Percentiles rank a stretch among this genome's conserved stretches.
Evolutionary conservation across 2,797 vertebrate genomes (phyloP).

Genomic region (Sebastes flavidus): DNA sequence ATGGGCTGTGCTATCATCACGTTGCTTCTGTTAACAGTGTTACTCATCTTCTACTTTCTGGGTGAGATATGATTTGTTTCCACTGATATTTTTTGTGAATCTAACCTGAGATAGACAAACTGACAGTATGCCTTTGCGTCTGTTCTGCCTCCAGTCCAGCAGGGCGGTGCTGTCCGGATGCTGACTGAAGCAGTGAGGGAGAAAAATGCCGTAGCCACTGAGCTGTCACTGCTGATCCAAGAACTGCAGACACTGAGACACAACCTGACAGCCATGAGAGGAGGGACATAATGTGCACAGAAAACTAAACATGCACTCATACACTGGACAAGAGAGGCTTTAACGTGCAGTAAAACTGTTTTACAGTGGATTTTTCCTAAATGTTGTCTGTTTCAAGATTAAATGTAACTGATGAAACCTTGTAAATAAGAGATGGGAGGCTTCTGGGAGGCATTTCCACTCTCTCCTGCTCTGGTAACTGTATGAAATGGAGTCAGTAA

Average conservation of each 20-base stretch:
- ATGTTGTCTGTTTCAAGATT: neutral
- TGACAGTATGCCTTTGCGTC: neutral
- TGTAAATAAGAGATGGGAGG: too few relatives aligned
- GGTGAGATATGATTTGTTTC: conserved; percentile 58
- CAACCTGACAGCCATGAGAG: conserved; percentile 71
- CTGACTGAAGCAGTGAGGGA: conserved; percentile 78
- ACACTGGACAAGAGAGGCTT: neutral
- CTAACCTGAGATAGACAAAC: neutral
- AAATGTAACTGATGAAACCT: neutral
- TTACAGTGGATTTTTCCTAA: neutral
- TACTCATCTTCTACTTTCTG: conserved; percentile 83
- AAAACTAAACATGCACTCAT: neutral
- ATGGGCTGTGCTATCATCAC: conserved; percentile 80
- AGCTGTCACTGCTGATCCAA: conserved; percentile 81
- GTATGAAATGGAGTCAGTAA: neutral
- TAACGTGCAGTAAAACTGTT: conserved; percentile 1
- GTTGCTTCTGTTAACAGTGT: conserved; percentile 84
- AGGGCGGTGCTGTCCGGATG: conserved; percentile 82
- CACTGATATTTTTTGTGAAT: neutral
- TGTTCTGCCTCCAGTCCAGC: conserved; percentile 83
- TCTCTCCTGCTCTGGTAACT: neutral
- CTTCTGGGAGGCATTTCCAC: neutral
- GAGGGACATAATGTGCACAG: conserved; percentile 32
- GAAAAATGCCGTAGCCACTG: conserved; percentile 80
- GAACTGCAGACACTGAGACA: conserved; percentile 71